A percentile compares a stretch with the other conserved stretches of the same genome.
Conservation (phyloP, 2,888 invertebrate species). For the Pollenia griseotomentosa region DNA sequence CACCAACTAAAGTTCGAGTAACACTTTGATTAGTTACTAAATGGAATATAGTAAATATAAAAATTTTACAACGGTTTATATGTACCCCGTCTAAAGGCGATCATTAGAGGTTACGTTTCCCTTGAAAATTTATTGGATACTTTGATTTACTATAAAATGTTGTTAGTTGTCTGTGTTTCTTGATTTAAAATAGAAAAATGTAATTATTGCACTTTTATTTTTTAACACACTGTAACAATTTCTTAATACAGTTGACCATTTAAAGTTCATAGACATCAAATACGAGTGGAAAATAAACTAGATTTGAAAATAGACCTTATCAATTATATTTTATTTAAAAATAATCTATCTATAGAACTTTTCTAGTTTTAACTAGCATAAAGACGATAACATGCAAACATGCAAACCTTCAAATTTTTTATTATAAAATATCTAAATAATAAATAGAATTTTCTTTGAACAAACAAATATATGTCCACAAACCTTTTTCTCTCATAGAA, state of each 20-base stretch:
- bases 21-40: too few species aligned
- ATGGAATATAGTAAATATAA: too few species aligned
- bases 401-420: slow-evolving; percentile 20
- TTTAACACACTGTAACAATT: not conserved
- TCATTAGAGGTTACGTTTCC: too few species aligned
- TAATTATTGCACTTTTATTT: not conserved
- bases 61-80: too few species aligned
- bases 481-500: not conserved
- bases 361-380: slow-evolving; percentile 20
- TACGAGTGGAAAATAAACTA: slow-evolving; percentile 6
- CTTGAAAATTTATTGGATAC: too few species aligned
- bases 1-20: too few species aligned
- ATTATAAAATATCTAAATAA: not conserved
- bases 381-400: not conserved
- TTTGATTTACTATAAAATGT: too few species aligned
- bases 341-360: not conserved
- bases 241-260: not conserved
- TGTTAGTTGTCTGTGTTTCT: too few species aligned
- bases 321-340: slow-evolving; percentile 29
- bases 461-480: slow-evolving; percentile 11
- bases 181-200: not conserved
- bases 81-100: too few species aligned
- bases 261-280: slow-evolving; percentile 33
- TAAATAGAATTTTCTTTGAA: not conserved
- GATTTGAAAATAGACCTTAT: slow-evolving; percentile 33